Evolutionary conservation across 1,140 invertebrate species (phyloP).

Genomic region (Drosophila chauvacae): DNA sequence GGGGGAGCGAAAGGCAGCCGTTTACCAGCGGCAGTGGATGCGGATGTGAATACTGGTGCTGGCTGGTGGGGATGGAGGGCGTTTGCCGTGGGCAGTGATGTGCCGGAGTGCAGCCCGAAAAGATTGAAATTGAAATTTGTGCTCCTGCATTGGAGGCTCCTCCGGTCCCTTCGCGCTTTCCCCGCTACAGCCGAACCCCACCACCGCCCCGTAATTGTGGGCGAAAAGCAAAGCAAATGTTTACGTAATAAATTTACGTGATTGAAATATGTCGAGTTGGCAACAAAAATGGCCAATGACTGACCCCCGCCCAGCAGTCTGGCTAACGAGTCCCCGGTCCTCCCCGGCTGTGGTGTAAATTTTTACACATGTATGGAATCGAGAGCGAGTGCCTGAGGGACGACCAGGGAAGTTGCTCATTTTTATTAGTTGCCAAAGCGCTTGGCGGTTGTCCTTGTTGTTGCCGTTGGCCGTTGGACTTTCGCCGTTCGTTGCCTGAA

Average conservation of each 20-base stretch:
- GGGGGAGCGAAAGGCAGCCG: conserved; percentile 61
- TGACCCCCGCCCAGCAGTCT: conserved; percentile 32
- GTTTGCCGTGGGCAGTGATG: conserved; percentile 12
- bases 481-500: conserved; percentile 39
- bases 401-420: conserved; percentile 13
- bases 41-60: not conserved
- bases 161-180: conserved; percentile 9
- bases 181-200: not conserved
- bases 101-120: conserved; percentile 41
- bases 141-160: conserved; percentile 40
- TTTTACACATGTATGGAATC: conserved; percentile 74
- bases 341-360: conserved; percentile 62
- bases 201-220: conserved; percentile 69
- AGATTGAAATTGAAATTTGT: conserved; percentile 82
- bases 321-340: conserved; percentile 67
- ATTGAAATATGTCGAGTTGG: conserved; percentile 84
- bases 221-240: conserved; percentile 84
- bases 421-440: conserved; percentile 65
- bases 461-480: conserved; percentile 13
- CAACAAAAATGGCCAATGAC: conserved; percentile 74
- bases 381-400: conserved; percentile 23
- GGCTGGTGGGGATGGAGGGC: not conserved
- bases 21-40: conserved; percentile 3
- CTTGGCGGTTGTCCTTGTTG: conserved; percentile 45
- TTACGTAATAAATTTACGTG: conserved; percentile 85